These are phyloP conservation scores for Tetrapedia diversipes DNA, from an alignment of 2,888 invertebrate species.

Conservation along the genomic window DNA sequence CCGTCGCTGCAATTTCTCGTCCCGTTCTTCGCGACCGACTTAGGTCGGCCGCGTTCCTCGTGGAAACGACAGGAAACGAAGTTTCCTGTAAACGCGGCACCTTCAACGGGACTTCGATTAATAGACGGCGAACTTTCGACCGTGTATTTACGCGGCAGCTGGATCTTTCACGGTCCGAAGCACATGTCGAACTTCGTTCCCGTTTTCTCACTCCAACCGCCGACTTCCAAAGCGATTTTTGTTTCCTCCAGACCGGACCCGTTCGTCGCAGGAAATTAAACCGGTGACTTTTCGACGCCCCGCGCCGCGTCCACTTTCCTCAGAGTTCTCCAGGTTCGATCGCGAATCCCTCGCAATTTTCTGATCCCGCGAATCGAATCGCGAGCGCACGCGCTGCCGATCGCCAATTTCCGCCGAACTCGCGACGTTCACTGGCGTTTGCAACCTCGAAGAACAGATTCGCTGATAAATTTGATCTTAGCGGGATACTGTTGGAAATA, in stretches of 20 bases:
- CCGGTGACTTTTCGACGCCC: not conserved
- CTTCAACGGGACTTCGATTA: not conserved
- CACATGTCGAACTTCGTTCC: not conserved
- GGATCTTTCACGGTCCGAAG: too few species aligned
- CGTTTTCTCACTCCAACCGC: too few species aligned
- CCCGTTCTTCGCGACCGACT: not conserved
- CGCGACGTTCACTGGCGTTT: not conserved
- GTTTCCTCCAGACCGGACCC: not conserved
- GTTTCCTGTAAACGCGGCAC: not conserved
- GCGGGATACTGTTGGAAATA: too few species aligned
- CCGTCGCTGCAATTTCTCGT: not conserved
- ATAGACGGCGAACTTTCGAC: not conserved
- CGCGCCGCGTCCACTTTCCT: not conserved
- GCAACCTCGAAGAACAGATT: not conserved
- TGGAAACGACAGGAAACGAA: not conserved
- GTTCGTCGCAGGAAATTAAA: slow-evolving; percentile 7
- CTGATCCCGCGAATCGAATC: not conserved
- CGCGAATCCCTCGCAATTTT: not conserved
- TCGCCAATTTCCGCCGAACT: slow-evolving; percentile 12
- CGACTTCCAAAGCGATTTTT: too few species aligned
- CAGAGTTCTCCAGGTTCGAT: not conserved
- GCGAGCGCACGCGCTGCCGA: not conserved
- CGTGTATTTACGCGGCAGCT: not conserved
- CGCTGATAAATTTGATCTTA: not conserved
- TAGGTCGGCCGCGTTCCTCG: not conserved